Conservation (phyloP, 2,888 invertebrate genomes). For the Oscheius sp. region DNA sequence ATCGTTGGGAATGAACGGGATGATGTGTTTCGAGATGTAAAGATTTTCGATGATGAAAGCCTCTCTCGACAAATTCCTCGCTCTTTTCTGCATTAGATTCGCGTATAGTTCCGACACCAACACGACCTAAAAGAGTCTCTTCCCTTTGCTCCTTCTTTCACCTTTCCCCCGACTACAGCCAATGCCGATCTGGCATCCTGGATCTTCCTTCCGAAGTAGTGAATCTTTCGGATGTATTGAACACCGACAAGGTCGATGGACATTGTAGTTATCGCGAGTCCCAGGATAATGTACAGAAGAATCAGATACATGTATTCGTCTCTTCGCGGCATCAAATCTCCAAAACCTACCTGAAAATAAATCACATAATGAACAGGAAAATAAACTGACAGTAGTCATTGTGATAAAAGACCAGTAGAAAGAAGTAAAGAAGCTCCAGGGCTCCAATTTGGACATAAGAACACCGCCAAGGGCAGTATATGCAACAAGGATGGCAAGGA, state of each 20-base stretch:
- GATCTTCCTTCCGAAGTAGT: slow-evolving; percentile 70
- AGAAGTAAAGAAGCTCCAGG: slow-evolving; percentile 70
- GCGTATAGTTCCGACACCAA: slow-evolving; percentile 70
- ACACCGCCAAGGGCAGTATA: slow-evolving; percentile 70
- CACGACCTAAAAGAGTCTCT: slow-evolving; percentile 70
- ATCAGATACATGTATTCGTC: slow-evolving; percentile 70
- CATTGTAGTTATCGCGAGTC: slow-evolving; percentile 70
- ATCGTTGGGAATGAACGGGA: slow-evolving; percentile 70
- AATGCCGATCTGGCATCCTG: slow-evolving; percentile 69
- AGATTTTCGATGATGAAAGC: slow-evolving; percentile 70
- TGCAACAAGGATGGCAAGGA: slow-evolving; percentile 66
- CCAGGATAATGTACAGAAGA: slow-evolving; percentile 69
- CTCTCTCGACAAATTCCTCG: slow-evolving; percentile 59
- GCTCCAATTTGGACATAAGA: slow-evolving; percentile 68
- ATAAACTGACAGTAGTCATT: slow-evolving; percentile 68
- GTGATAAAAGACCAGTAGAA: slow-evolving; percentile 71
- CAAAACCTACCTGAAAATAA: slow-evolving; percentile 67
- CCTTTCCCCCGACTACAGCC: slow-evolving; percentile 70
- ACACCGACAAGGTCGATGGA: slow-evolving; percentile 70
- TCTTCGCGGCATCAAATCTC: slow-evolving; percentile 69
- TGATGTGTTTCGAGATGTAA: slow-evolving; percentile 70
- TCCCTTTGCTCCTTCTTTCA: too few relatives aligned
- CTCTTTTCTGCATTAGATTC: slow-evolving; percentile 69
- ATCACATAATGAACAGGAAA: neutral
- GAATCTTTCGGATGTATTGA: slow-evolving; percentile 70